phyloP scores from a whole-genome alignment of 2,797 vertebrate species.

The Xyrichtys novacula region DNA sequence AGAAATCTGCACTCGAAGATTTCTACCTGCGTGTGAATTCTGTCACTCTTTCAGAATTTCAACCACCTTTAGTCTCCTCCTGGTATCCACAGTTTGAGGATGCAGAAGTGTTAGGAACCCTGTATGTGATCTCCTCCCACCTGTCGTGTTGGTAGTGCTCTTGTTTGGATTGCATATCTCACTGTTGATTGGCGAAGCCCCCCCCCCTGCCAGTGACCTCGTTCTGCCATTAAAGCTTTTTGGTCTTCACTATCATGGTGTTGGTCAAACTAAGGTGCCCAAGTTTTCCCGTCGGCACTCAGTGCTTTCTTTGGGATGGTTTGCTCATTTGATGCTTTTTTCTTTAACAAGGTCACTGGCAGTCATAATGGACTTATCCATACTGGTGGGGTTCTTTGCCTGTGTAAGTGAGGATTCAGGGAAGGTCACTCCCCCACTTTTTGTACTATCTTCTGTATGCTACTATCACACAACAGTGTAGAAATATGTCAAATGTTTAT shows the following conservation, averaged over 20 bases:
- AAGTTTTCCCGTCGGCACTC: constrained; percentile 3
- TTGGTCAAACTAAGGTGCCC: constrained; percentile 1
- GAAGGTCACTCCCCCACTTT: constrained; percentile 55
- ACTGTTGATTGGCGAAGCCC: constrained; percentile 27
- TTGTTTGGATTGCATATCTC: constrained; percentile 51
- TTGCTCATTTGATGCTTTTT: constrained; percentile 1
- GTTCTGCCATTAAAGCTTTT: constrained; percentile 12
- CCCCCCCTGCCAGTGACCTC: constrained; percentile 42
- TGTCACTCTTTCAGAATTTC: neutral
- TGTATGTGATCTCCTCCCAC: constrained; percentile 32
- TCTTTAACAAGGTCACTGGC: constrained; percentile 38
- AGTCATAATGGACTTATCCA: constrained; percentile 39
- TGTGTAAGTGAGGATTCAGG: constrained; percentile 55
- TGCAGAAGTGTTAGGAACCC: constrained; percentile 14
- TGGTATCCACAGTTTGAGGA: neutral
- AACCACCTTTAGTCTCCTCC: neutral
- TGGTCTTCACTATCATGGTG: neutral
- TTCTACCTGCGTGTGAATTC: constrained; percentile 16
- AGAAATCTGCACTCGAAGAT: neutral
- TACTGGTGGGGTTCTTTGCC: constrained; percentile 33
- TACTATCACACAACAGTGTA: constrained; percentile 82
- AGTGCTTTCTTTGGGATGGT: constrained; percentile 18
- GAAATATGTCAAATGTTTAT: constrained; percentile 92
- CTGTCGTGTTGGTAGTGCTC: constrained; percentile 16
- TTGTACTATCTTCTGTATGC: constrained; percentile 75